These are phyloP conservation scores for Limnothrissa miodon DNA, from an alignment of 2,113 vertebrate species.

Conservation along the genomic window DNA sequence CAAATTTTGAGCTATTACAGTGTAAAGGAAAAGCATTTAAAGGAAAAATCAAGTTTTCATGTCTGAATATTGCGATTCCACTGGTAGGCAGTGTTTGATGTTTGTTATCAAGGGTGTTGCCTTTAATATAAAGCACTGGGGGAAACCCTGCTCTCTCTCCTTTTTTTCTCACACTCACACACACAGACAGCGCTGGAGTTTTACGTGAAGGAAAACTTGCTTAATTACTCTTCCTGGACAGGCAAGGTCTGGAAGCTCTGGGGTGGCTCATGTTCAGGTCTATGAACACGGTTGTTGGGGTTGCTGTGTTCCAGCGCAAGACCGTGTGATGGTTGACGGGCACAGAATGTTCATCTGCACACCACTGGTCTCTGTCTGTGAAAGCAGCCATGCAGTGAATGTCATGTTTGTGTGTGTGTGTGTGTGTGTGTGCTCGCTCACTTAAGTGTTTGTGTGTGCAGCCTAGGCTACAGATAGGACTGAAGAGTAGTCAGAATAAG, in stretches of 20 bases:
- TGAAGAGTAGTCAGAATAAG: not conserved
- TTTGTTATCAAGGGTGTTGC: not conserved
- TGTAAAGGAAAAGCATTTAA: no score
- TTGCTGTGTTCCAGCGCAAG: not conserved
- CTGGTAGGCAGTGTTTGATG: no score
- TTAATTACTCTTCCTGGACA: slow-evolving; percentile 1
- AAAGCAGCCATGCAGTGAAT: not conserved
- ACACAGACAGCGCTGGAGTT: not conserved
- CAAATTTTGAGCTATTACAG: no score
- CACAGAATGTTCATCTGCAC: slow-evolving; percentile 28
- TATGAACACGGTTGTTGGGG: not conserved
- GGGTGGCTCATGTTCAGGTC: not conserved
- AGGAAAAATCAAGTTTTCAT: no score
- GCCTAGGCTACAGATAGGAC: not conserved
- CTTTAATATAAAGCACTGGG: no score
- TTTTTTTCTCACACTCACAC: not conserved
- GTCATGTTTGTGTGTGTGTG: not conserved
- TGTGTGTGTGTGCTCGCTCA: not conserved
- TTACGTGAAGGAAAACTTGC: not conserved
- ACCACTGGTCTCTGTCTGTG: not conserved
- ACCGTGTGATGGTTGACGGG: not conserved
- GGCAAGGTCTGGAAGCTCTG: not conserved
- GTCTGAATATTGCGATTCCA: no score
- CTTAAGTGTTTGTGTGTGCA: not conserved
- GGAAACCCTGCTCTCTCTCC: not conserved